phyloP scores from a whole-genome alignment of 2,888 invertebrate species.

The Timema cristinae region DNA sequence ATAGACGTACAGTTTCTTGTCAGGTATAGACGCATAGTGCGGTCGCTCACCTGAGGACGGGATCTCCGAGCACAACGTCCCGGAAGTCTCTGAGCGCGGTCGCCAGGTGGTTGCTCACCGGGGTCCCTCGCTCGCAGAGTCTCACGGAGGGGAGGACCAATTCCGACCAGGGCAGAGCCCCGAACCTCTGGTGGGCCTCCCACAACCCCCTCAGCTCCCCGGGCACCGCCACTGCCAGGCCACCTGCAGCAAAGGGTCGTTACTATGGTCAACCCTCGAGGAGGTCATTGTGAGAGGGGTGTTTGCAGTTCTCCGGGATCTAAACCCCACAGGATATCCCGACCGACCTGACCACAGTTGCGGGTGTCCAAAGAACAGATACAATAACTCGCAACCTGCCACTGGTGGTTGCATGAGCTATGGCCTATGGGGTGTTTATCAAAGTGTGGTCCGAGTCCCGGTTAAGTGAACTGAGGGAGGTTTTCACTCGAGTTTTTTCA shows the following conservation, averaged over 20 bases:
- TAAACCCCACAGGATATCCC: too few species aligned
- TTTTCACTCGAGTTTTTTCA: too few species aligned
- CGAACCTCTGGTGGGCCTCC: constrained; percentile 45
- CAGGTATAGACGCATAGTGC: neutral
- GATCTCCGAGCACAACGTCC: constrained; percentile 31
- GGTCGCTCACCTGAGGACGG: constrained; percentile 32
- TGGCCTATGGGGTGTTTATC: too few species aligned
- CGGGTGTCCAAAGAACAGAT: too few species aligned
- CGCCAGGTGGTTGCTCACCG: constrained; percentile 36
- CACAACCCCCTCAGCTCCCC: constrained; percentile 49
- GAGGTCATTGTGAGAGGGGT: too few species aligned
- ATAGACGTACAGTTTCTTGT: neutral
- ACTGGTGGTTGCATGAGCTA: too few species aligned
- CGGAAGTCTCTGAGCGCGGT: constrained; percentile 30
- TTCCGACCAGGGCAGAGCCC: constrained; percentile 45
- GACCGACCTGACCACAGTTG: too few species aligned
- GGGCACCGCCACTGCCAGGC: constrained; percentile 49
- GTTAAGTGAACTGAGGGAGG: too few species aligned
- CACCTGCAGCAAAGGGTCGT: constrained; percentile 37
- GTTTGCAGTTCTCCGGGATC: too few species aligned
- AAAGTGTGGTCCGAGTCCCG: too few species aligned
- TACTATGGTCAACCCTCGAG: too few species aligned
- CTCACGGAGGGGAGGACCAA: constrained; percentile 45
- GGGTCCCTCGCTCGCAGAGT: constrained; percentile 45
- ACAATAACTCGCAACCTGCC: too few species aligned